Evolutionary conservation across 2,113 vertebrate species (phyloP).

Genomic region (Chrysemys picta): DNA sequence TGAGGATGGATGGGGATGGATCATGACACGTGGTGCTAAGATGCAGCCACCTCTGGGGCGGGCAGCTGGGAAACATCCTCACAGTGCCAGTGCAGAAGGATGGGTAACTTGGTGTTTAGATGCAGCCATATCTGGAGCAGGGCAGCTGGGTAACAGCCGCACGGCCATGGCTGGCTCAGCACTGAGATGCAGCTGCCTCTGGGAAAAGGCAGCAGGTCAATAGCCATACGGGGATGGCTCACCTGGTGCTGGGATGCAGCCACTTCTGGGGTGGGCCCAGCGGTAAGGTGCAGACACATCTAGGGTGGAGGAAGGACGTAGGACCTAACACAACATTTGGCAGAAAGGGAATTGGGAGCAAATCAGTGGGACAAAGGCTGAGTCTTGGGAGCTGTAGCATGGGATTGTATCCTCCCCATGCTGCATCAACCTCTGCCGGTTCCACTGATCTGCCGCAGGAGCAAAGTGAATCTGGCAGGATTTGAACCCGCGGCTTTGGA

Average conservation of each 20-base stretch:
- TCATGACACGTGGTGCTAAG: not conserved
- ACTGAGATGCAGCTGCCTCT: too few species aligned
- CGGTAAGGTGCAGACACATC: too few species aligned
- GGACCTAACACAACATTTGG: not conserved
- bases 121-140: too few species aligned
- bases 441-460: not conserved
- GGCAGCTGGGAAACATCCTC: not conserved
- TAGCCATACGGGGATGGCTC: too few species aligned
- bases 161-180: too few species aligned
- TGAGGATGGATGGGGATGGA: not conserved
- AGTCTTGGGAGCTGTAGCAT: not conserved
- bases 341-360: not conserved
- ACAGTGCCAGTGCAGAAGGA: too few species aligned
- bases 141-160: not conserved
- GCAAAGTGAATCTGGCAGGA: not conserved
- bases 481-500: not conserved
- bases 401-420: not conserved
- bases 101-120: too few species aligned
- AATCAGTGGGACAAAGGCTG: not conserved
- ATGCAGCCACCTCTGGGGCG: not conserved
- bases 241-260: too few species aligned
- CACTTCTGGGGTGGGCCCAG: not conserved
- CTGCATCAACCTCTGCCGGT: not conserved
- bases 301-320: too few species aligned
- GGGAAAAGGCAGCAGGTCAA: too few species aligned